Evolutionary conservation across 2,797 vertebrate genomes (phyloP).

Genomic region (Halcyon badia): DNA sequence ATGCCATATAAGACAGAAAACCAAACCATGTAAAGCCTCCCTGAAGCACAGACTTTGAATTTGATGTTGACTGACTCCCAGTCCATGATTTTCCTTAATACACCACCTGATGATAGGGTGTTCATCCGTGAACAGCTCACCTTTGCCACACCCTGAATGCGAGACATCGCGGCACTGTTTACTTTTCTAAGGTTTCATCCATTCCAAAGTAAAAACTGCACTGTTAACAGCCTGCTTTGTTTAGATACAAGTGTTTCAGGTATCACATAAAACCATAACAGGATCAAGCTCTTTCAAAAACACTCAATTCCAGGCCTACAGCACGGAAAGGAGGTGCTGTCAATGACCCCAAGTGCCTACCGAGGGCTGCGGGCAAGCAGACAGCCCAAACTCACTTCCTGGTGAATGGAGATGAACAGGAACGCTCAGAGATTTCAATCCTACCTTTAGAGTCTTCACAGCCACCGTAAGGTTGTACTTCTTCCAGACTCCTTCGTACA

Average conservation of each 20-base stretch:
- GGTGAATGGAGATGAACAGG: background rate
- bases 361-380: background rate
- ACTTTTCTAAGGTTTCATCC: background rate
- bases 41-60: conserved; percentile 34
- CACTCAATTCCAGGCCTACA: background rate
- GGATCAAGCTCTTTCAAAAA: background rate
- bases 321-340: background rate
- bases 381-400: fast-evolving
- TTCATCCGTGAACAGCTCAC: background rate
- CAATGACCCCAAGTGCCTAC: fast-evolving
- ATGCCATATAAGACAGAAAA: background rate
- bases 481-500: conserved; percentile 98
- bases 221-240: background rate
- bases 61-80: conserved; percentile 2
- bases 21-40: conserved; percentile 2
- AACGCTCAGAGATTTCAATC: fast-evolving
- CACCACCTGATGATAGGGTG: background rate
- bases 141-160: background rate
- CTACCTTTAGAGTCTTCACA: conserved; percentile 96
- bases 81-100: background rate
- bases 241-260: background rate
- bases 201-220: background rate
- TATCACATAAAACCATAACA: background rate
- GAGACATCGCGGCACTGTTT: fast-evolving
- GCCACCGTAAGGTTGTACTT: conserved; percentile 98